Base-by-base conservation (phyloP, 2,797 vertebrate species). In the Tapera naevia region DNA sequence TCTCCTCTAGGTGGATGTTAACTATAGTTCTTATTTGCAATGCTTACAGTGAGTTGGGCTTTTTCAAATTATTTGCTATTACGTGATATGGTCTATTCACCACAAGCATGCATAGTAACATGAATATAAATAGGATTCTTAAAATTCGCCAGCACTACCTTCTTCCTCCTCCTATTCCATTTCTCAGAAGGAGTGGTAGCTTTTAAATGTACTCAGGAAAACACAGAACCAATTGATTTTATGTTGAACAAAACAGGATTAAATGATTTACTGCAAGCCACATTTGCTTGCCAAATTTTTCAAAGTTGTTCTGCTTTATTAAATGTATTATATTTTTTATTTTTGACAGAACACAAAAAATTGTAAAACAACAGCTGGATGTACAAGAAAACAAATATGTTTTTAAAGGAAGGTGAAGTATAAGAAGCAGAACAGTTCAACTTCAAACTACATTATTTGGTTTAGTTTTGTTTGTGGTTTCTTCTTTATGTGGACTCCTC, bases 291-390 rank as follows among this genome's bases (percentile, higher is more conserved):
- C 54, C 17, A 70, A 61, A 41, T 23, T 86, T 92, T 53, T 83
- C 51, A 89, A 50, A 45, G 45, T 66, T 88, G 18, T 75, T 95
- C 80, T 88, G 30, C 27, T 35, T 88, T 72, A 89, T 92, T 89
- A 41, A 57, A 39, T 48, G 22, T 27, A 54, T 74, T 39, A 5
- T 50, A 14, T 50, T n/a, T 70, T 82, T 79, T 72, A 43, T 50
- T 86, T 79, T 72, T 94, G 51, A 53, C 35, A 76, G 22, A 84
- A 70, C 11, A 66, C 11, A 80, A 74, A 80, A 32, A 76, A 50
- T 25, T 58, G 11, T 48, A 69, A 94, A 89, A 76, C 66, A 91
- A 33, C 27, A 89, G 35, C 56, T 82, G 13, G 33, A 25, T 45
- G 35, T n/a, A 85, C 64, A 80, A 28, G 14, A 85, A 90, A 96